These are phyloP conservation scores for Tenthredo amoena DNA, from an alignment of 2,888 invertebrate species.

Conservation along the genomic window DNA sequence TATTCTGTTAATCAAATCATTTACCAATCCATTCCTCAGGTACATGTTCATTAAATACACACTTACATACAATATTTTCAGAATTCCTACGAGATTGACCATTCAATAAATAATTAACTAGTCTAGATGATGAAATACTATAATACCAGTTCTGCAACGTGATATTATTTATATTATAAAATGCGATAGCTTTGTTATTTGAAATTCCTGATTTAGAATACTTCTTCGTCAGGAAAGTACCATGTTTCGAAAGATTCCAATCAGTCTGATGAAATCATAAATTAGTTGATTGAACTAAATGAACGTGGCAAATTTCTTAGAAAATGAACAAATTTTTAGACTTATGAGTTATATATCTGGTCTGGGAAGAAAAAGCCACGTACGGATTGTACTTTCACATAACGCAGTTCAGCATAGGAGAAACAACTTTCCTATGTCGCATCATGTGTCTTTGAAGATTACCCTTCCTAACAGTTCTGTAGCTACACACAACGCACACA, in stretches of 20 bases:
- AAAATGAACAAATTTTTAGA: not conserved
- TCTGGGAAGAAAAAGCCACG: not conserved
- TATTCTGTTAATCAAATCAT: not conserved
- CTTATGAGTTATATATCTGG: not conserved
- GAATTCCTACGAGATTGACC: not conserved
- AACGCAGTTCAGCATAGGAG: not conserved
- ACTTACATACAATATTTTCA: not conserved
- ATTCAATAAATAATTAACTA: not conserved
- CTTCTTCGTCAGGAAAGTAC: not conserved
- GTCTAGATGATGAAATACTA: not conserved
- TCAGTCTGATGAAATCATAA: not conserved
- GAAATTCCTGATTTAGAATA: not conserved
- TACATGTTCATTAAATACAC: conserved; percentile 3
- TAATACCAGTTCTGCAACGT: not conserved
- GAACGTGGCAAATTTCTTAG: not conserved
- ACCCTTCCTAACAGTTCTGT: conserved; percentile 67
- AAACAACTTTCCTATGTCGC: conserved; percentile 55
- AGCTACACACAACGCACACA: conserved; percentile 68
- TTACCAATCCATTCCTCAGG: not conserved
- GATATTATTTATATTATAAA: not conserved
- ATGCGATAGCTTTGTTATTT: not conserved
- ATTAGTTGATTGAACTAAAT: not conserved
- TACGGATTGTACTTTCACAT: not conserved
- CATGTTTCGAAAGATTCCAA: not conserved
- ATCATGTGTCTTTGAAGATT: conserved; percentile 68